phyloP scores from a whole-genome alignment of 2,113 vertebrate genomes.

The Cygnus atratus region DNA sequence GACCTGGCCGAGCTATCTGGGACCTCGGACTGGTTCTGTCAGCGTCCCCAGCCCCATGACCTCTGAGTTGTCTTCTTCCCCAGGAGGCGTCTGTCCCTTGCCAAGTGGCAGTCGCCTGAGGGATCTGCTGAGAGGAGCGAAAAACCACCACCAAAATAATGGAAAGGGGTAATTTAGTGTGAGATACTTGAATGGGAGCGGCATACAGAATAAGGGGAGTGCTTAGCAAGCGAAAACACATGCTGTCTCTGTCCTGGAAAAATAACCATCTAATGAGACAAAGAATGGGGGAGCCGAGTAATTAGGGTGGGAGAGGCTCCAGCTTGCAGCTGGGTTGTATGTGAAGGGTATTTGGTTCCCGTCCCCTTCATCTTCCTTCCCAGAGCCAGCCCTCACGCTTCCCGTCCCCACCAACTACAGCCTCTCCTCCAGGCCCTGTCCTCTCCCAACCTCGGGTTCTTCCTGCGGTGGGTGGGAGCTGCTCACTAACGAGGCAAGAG shows the following conservation, averaged over 20 bases:
- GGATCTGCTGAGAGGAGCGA: not conserved
- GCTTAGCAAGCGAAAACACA: not conserved
- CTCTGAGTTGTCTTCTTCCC: not conserved
- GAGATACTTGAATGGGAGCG: conserved; percentile 10
- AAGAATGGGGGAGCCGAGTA: not conserved
- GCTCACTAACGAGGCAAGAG: conserved; percentile 17
- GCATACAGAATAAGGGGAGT: not conserved
- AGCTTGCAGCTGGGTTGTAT: conserved; percentile 23
- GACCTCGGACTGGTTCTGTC: not conserved
- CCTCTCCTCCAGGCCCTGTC: not conserved
- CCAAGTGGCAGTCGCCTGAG: rapidly evolving
- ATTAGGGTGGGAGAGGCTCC: not conserved
- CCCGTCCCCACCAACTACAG: conserved; percentile 4
- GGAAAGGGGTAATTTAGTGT: conserved; percentile 12
- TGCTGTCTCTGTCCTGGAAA: conserved; percentile 2
- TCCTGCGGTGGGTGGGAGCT: not conserved
- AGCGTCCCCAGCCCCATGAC: not conserved
- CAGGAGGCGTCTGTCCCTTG: not conserved
- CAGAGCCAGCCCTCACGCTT: not conserved
- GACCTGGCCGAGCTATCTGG: not conserved
- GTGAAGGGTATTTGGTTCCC: conserved; percentile 1
- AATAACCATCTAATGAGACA: conserved; percentile 31
- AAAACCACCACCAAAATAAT: not conserved
- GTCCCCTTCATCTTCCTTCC: not conserved
- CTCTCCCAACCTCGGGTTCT: not conserved